Conservation (phyloP, 2,797 vertebrate genomes). For the Buphagus erythrorhynchus region DNA sequence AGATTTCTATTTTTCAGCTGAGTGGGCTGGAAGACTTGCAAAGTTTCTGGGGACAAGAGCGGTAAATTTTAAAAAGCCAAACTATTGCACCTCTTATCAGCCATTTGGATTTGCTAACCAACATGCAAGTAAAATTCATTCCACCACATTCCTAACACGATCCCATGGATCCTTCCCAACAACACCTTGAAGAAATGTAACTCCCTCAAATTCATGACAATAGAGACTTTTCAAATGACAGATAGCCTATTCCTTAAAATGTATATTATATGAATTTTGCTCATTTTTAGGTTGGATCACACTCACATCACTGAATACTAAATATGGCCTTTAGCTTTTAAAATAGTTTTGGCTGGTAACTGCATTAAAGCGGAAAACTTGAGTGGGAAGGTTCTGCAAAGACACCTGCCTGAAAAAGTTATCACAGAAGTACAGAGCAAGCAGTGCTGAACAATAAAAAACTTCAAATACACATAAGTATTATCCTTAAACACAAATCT, state of each 20-base stretch:
- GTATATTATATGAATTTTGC: neutral
- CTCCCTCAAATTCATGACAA: neutral
- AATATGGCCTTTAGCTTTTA: neutral
- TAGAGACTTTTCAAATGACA: neutral
- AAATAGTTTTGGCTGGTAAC: neutral
- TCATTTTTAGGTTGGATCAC: neutral
- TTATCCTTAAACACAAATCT: neutral
- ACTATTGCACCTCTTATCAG: neutral
- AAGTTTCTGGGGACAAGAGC: neutral
- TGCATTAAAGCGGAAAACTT: neutral
- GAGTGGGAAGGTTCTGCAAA: neutral
- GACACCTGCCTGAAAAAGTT: neutral
- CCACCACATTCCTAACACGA: neutral
- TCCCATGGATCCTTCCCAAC: neutral
- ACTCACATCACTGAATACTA: neutral
- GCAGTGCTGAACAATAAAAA: neutral
- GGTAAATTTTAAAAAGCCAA: neutral
- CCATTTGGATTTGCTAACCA: neutral
- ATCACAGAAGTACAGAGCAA: neutral
- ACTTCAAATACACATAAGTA: neutral
- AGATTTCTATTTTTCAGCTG: neutral
- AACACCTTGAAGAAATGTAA: neutral
- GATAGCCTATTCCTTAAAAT: neutral
- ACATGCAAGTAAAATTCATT: neutral
- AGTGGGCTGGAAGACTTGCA: neutral